These are phyloP conservation scores for Zoanthus sociatus DNA, from an alignment of 92 coral and sea anemone genomes.

Conservation along the genomic window DNA sequence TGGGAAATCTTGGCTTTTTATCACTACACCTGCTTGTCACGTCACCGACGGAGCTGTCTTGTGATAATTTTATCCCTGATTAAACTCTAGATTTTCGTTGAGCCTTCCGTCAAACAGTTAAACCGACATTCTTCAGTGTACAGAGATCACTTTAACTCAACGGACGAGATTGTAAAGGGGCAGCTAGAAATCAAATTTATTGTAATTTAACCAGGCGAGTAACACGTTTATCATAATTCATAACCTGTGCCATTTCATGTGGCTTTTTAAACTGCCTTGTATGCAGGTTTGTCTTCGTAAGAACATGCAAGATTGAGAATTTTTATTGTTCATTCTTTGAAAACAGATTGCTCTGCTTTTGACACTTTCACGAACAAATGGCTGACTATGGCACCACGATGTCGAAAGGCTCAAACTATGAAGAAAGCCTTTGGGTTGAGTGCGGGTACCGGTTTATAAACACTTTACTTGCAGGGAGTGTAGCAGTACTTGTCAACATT, in stretches of 20 bases:
- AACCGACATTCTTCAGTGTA: background rate
- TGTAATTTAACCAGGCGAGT: background rate
- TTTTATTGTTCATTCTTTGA: background rate
- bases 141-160: background rate
- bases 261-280: background rate
- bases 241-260: background rate
- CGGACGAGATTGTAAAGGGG: background rate
- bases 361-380: background rate
- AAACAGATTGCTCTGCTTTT: background rate
- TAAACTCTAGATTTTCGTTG: background rate
- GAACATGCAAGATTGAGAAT: background rate
- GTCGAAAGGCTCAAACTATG: background rate
- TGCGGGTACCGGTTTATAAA: conserved; percentile 64
- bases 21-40: conserved; percentile 18
- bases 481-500: conserved; percentile 63
- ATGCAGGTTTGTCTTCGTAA: background rate
- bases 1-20: background rate
- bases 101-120: background rate
- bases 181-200: background rate
- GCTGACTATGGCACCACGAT: background rate
- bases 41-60: conserved; percentile 12
- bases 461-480: conserved; percentile 62
- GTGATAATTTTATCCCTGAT: background rate
- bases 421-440: conserved; percentile 47
- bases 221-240: background rate